These are phyloP conservation scores for Fragum whitleyi DNA, from an alignment of 2,888 invertebrate species.

Conservation along the genomic window DNA sequence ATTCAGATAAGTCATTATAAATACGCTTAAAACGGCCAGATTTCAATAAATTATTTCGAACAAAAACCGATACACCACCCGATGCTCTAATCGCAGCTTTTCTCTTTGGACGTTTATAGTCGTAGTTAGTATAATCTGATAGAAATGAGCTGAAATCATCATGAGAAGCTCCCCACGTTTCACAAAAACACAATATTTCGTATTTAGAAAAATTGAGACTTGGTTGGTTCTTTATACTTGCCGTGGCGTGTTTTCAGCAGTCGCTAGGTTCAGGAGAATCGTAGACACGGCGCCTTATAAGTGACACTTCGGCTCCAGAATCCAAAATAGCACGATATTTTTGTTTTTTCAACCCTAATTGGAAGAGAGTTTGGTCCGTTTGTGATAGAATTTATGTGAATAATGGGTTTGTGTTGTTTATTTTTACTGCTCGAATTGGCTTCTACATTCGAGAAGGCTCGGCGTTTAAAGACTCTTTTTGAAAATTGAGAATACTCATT, in stretches of 20 bases:
- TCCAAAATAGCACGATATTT: constrained; percentile 13
- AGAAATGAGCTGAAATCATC: too few relatives aligned
- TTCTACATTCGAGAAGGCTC: constrained; percentile 20
- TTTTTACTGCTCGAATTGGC: constrained; percentile 2
- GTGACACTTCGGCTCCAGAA: constrained; percentile 21
- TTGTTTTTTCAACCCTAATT: constrained; percentile 10
- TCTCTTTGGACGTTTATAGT: too few relatives aligned
- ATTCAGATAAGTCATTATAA: too few relatives aligned
- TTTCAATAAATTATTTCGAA: too few relatives aligned
- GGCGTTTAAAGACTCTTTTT: constrained; percentile 46
- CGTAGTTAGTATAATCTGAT: too few relatives aligned
- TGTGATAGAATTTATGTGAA: constrained; percentile 1
- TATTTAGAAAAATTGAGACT: too few relatives aligned
- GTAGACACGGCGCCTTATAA: constrained; percentile 6
- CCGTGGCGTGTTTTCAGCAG: constrained; percentile 8
- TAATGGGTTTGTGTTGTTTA: neutral
- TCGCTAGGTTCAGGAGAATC: constrained; percentile 5
- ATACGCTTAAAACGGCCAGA: too few relatives aligned
- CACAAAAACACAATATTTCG: too few relatives aligned
- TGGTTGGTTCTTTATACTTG: too few relatives aligned
- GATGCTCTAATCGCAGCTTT: too few relatives aligned
- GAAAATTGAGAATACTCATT: constrained; percentile 16
- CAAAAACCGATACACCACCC: too few relatives aligned
- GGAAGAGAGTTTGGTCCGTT: constrained; percentile 2
- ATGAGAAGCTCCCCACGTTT: too few relatives aligned